Evolutionary conservation across 1,140 invertebrate species (phyloP).

Genomic region (Trichonephila clavata): DNA sequence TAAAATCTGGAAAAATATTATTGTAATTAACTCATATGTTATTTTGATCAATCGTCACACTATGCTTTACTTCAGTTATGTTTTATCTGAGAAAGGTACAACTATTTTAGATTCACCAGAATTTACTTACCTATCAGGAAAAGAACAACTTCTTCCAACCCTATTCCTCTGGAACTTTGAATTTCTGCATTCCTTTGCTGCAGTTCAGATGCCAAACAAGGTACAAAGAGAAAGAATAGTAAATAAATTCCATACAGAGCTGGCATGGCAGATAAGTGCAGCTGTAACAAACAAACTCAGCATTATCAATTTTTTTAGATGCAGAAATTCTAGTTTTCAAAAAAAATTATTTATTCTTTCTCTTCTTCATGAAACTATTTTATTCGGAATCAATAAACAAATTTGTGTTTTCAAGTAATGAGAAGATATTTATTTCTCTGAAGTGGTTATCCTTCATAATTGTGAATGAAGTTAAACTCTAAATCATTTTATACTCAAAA

Average conservation of each 20-base stretch:
- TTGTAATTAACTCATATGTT: no score
- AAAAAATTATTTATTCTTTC: neutral
- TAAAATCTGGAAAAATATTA: no score
- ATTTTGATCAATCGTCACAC: no score
- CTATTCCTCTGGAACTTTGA: neutral
- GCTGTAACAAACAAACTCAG: no score
- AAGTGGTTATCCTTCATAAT: no score
- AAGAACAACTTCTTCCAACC: conserved; percentile 66
- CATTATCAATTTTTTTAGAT: neutral
- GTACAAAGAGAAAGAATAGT: neutral
- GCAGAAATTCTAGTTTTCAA: neutral
- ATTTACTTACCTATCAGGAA: conserved; percentile 47
- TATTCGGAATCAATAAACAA: neutral
- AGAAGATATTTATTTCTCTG: no score
- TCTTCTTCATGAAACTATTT: neutral
- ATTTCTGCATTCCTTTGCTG: neutral
- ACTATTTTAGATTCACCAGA: neutral
- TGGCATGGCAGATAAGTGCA: neutral
- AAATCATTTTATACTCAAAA: no score
- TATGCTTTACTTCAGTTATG: no score
- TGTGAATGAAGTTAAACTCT: no score
- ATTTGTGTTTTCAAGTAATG: no score
- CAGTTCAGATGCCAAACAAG: neutral
- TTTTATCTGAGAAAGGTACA: no score
- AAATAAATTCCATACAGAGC: neutral